Evolutionary conservation across 2,113 vertebrate species (phyloP), one percentile per base, ranked within the genome.

Genomic region (Zosterops borbonicus): DNA sequence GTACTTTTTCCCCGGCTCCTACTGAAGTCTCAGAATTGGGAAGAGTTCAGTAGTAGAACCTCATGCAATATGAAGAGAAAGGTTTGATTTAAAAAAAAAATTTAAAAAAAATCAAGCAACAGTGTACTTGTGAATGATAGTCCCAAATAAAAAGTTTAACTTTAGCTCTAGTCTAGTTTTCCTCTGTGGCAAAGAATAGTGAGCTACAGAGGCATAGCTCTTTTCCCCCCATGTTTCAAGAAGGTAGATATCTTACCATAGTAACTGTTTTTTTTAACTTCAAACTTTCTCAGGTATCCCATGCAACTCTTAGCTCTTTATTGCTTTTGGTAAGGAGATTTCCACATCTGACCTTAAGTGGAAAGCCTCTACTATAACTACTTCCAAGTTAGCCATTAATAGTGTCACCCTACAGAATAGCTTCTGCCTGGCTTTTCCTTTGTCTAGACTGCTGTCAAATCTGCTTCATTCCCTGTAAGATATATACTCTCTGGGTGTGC

Each of bases 311-410:
- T 73, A 77, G 37, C 18, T 84, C 22, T 21, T 33, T 59, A 49
- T 23, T 94, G 47, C 44, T 89, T 91, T 80, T 70, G 2, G 47
- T 68, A 52, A 67, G 71, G 74, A 94, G 73, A 92, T 46, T 16
- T 37, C 29, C 31, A 46, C 23, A 56, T 74, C 22, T 81, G 31
- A 59, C 37, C 8, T 31, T 42, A 71, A 68, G 14, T 50, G 35
- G 39, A 41, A 46, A 71, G 3, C 17, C 28, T 90, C 24, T 41
- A 18, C 33, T 60, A 2, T 22, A 49, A 23, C 28, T 92, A 8
- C 41, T 89, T 91, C 52, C 28, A 49, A 44, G 44, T 78, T 78
- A 79, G 46, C 20, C 31, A 27, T 31, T 86, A 46, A 5, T 76
- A 47, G 18, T 31, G 33, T 77, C 35, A 31, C 33, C 33, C n/a